Conservation (phyloP, 2,113 vertebrate genomes). For the Solenodon paradoxus region DNA sequence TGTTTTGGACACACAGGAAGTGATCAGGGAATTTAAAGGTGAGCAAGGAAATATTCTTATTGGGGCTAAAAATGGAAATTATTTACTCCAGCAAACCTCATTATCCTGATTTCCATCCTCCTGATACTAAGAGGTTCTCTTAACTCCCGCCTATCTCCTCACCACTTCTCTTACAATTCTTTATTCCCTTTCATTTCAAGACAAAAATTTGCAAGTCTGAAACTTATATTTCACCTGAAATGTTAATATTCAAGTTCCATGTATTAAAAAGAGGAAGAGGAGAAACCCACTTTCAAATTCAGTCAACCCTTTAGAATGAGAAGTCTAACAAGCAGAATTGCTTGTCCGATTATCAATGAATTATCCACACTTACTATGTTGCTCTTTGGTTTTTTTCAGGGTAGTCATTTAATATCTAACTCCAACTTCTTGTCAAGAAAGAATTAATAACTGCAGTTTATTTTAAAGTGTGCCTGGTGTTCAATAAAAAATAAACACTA, state of each 20-base stretch:
- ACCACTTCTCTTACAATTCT: constrained; percentile 55
- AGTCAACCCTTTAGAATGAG: background rate
- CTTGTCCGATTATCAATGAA: background rate
- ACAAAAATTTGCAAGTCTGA: constrained; percentile 76
- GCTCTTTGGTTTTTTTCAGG: background rate
- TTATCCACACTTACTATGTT: background rate
- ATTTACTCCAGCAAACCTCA: constrained; percentile 67
- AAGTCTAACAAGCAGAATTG: background rate
- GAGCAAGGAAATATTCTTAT: constrained; percentile 54
- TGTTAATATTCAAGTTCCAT: constrained; percentile 56
- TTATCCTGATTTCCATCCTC: constrained; percentile 70
- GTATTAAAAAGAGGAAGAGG: constrained; percentile 36
- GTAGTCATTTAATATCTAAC: background rate
- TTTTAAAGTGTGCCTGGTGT: background rate
- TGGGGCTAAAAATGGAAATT: constrained; percentile 76
- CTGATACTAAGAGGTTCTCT: constrained; percentile 69
- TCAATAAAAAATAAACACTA: background rate
- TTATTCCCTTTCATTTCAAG: constrained; percentile 70
- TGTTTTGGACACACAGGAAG: constrained; percentile 57
- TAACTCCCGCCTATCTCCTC: constrained; percentile 28
- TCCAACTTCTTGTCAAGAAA: background rate
- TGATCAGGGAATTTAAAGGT: constrained; percentile 70
- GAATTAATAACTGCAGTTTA: constrained; percentile 24
- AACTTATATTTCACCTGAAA: constrained; percentile 63
- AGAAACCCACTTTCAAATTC: constrained; percentile 18